Conservation (phyloP, 2,888 invertebrate species). For the Aproaerema taeniolella region DNA sequence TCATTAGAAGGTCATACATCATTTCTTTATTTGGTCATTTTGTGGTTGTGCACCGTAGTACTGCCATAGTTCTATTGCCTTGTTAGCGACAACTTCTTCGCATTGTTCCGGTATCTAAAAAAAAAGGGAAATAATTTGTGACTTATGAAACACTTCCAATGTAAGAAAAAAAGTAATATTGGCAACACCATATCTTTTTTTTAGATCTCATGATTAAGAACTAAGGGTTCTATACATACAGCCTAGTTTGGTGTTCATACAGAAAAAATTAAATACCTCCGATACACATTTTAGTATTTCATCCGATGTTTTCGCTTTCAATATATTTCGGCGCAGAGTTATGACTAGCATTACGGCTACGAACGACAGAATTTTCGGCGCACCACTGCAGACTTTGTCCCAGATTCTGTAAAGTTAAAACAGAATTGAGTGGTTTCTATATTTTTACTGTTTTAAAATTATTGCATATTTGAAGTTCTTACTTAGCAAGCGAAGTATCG, state of each 20-base stretch:
- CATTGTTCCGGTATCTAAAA: conserved; percentile 86
- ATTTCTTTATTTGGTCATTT: conserved; percentile 66
- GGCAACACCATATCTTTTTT: conserved; percentile 5
- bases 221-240: not conserved
- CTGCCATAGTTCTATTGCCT: conserved; percentile 92
- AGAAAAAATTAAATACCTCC: conserved; percentile 51
- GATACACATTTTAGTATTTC: conserved; percentile 81
- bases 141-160: not conserved
- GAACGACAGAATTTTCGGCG: conserved; percentile 88
- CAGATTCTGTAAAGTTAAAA: conserved; percentile 81
- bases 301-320: conserved; percentile 78
- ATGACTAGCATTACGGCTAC: conserved; percentile 85
- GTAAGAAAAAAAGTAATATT: conserved; percentile 5
- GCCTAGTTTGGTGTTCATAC: no score
- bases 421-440: not conserved
- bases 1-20: conserved; percentile 77
- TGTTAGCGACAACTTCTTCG: conserved; percentile 89
- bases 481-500: conserved; percentile 87
- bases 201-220: not conserved
- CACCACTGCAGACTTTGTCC: conserved; percentile 93
- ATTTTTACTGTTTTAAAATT: not conserved
- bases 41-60: conserved; percentile 82
- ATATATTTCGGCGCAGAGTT: conserved; percentile 81
- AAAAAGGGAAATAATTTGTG: conserved; percentile 17
- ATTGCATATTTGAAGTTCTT: conserved; percentile 26